Conservation (phyloP, 2,797 vertebrate genomes). For the Limnodromus scolopaceus region DNA sequence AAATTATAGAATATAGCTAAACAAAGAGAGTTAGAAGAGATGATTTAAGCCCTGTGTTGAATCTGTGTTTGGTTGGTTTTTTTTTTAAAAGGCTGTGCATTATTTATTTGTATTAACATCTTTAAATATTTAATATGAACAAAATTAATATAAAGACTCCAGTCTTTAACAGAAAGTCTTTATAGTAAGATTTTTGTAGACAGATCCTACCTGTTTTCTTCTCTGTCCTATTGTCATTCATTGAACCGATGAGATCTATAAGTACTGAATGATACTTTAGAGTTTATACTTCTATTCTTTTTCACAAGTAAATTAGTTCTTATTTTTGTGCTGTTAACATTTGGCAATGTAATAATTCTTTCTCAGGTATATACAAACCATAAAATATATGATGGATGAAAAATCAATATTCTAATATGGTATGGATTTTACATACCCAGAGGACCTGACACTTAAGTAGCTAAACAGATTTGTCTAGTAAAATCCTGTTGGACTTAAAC, state of each 20-base stretch:
- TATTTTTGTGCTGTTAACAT: not conserved
- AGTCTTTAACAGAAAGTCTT: not conserved
- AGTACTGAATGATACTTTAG: not conserved
- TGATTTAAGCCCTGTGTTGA: not conserved
- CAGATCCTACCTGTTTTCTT: not conserved
- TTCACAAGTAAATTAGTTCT: not conserved
- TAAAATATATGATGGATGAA: not conserved
- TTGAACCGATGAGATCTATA: not conserved
- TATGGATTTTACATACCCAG: not conserved
- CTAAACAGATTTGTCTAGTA: not conserved
- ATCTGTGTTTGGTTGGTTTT: not conserved
- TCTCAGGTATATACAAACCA: not conserved
- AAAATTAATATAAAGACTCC: not conserved
- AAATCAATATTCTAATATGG: not conserved
- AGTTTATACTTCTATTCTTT: not conserved
- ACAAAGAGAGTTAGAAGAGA: not conserved
- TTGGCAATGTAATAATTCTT: not conserved
- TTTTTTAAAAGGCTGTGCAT: not conserved
- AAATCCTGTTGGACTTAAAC: not conserved
- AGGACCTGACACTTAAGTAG: not conserved
- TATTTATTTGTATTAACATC: not conserved
- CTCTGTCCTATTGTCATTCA: not conserved
- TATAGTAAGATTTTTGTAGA: not conserved
- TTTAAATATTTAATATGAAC: not conserved
- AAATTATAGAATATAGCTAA: not conserved